phyloP scores from a whole-genome alignment of 1,140 invertebrate species.

The Capitella teleta region DNA sequence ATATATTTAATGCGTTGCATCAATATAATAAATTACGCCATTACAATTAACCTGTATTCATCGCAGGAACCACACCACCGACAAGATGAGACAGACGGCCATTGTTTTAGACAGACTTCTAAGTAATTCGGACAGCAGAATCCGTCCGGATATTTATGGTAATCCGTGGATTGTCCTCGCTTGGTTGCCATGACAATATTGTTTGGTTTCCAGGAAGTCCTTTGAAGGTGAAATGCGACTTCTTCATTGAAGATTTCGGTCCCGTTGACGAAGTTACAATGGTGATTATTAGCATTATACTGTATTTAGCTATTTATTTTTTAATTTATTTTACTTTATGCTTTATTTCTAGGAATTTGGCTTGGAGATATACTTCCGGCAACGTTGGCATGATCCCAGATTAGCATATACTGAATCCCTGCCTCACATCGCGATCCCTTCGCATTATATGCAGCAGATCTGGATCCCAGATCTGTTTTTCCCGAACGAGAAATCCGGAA shows the following conservation, averaged over 20 bases:
- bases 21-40: too few relatives aligned
- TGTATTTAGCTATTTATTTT: background rate
- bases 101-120: too few relatives aligned
- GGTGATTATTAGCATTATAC: background rate
- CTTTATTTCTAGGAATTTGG: slow-evolving; percentile 76
- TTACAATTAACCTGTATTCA: too few relatives aligned
- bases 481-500: slow-evolving; percentile 96
- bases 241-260: slow-evolving; percentile 3
- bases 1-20: too few relatives aligned
- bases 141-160: too few relatives aligned
- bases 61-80: too few relatives aligned
- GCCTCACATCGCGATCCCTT: slow-evolving; percentile 69
- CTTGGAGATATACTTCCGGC: slow-evolving; percentile 94
- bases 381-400: slow-evolving; percentile 95
- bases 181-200: too few relatives aligned
- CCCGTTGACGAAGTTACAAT: slow-evolving; percentile 2
- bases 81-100: too few relatives aligned
- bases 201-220: background rate
- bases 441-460: slow-evolving; percentile 70
- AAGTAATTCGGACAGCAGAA: too few relatives aligned
- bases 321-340: background rate
- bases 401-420: slow-evolving; percentile 76
- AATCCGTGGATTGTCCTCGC: too few relatives aligned
- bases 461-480: slow-evolving; percentile 99
- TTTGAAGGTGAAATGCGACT: background rate